These are phyloP conservation scores for Carabus problematicus DNA, from an alignment of 2,888 invertebrate species.

Conservation along the genomic window DNA sequence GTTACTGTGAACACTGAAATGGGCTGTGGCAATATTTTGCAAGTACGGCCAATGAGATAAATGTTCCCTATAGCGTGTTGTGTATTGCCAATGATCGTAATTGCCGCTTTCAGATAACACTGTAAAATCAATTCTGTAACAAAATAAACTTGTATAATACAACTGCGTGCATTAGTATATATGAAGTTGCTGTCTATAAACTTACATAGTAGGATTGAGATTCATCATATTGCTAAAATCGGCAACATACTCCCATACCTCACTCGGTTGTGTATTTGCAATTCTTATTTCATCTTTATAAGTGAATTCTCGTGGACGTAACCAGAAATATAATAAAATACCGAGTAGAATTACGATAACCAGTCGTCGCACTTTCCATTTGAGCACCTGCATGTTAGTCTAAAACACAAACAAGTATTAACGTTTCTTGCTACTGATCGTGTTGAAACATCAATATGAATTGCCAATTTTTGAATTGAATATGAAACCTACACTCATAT, in stretches of 20 bases:
- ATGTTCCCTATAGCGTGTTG: slow-evolving; percentile 69
- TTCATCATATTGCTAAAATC: slow-evolving; percentile 76
- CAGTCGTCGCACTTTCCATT: slow-evolving; percentile 33
- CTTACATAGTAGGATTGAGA: slow-evolving; percentile 77
- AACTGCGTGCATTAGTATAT: no score
- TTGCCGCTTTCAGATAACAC: slow-evolving; percentile 71
- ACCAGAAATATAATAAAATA: slow-evolving; percentile 48
- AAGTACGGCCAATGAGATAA: slow-evolving; percentile 71
- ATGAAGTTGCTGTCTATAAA: background rate
- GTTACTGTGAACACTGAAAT: slow-evolving; percentile 65
- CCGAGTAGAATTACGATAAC: slow-evolving; percentile 16
- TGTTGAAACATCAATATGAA: background rate
- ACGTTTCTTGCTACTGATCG: slow-evolving; percentile 7
- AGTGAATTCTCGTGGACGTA: slow-evolving; percentile 55
- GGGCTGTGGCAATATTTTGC: slow-evolving; percentile 64
- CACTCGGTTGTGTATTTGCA: slow-evolving; percentile 64
- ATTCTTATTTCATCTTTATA: slow-evolving; percentile 63
- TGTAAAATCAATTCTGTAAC: slow-evolving; percentile 66
- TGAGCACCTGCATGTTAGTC: slow-evolving; percentile 37
- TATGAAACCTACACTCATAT: slow-evolving; percentile 24
- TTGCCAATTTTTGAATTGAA: slow-evolving; percentile 1
- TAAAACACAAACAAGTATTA: slow-evolving; percentile 20
- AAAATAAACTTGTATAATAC: background rate
- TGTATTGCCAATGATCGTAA: slow-evolving; percentile 74
- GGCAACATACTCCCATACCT: slow-evolving; percentile 77